phyloP scores from a whole-genome alignment of 2,113 vertebrate genomes.

The Muntiacus reevesi region DNA sequence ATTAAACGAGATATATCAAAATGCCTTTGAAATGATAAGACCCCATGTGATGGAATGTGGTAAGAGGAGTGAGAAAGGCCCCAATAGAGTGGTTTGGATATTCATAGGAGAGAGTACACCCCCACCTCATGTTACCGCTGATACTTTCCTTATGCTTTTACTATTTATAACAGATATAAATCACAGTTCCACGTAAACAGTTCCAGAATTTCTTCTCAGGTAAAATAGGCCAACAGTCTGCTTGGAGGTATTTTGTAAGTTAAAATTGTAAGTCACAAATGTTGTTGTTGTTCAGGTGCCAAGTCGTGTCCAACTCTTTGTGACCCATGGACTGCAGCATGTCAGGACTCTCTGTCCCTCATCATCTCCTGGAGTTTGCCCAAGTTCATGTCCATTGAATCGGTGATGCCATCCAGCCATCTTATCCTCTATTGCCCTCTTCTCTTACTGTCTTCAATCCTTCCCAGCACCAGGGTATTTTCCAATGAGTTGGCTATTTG shows the following conservation, averaged over 20 bases:
- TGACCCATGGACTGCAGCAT: neutral
- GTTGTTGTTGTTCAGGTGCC: neutral
- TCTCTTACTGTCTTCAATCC: neutral
- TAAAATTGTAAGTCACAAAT: constrained; percentile 3
- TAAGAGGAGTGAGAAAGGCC: neutral
- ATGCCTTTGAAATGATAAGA: neutral
- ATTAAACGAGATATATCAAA: neutral
- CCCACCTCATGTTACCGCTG: neutral
- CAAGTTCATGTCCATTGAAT: neutral
- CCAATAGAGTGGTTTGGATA: neutral
- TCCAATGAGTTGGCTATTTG: neutral
- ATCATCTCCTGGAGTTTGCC: neutral
- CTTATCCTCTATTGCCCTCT: neutral
- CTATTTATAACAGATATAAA: neutral
- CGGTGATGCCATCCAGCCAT: neutral
- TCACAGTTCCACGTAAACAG: neutral
- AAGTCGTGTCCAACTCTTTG: neutral
- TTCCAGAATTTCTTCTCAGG: constrained; percentile 1
- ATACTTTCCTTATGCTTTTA: neutral
- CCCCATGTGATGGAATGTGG: neutral
- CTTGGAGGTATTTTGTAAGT: neutral
- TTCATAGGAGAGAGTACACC: neutral
- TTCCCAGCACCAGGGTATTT: neutral
- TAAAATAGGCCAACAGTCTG: neutral
- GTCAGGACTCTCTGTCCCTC: neutral